Base-by-base conservation (phyloP, 2,797 vertebrate species). In the Mionectes olivaceus region DNA sequence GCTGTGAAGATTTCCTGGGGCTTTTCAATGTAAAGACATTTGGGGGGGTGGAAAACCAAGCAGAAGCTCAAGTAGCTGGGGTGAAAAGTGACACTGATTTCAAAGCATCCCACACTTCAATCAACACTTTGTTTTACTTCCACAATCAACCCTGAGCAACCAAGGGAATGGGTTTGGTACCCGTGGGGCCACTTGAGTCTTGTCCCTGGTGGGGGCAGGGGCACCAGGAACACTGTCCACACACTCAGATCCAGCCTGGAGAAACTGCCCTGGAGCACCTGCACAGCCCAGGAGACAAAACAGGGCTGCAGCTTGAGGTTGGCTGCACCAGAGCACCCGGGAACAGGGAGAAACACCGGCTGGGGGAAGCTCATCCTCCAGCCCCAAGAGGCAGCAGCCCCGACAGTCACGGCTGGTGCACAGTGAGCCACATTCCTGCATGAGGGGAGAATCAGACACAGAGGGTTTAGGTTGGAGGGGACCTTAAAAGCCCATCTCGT, bases 371-470 rank as follows among this genome's bases (percentile, higher is more conserved):
- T 27, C 0, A 0, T 35, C 53, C 37, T 6, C 10, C 44, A 52
- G 53, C 46, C 53, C 32, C 17, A 13, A 39, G 39, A 13, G 25
- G 65, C 61, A 64, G 37, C 19, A 23, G 60, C 43, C 52, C 24
- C 1, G 1, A 17, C 2, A 6, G 70, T 35, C 6, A 3, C 0
- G 0, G 15, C n/a, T 11, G 27, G 41, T 1, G 0, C 14, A 16
- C 3, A 13, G 10, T 0, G 33, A 80, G 61, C 33, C 41, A 37
- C 53, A 1, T 7, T 28, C 15, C 33, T 6, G n/a, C 3, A 1
- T 0, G 1, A 82, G 39, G 25, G 30, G 15, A 61, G 30, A 65
- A 9, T 24, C 3, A 1, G 24, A 57, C 44, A 46, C 24, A 17
- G n/a, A 32, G 9, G 15, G 19, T 71, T 59, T 59, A 22, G 24